Percentiles rank a stretch among this genome's conserved stretches.
These are phyloP conservation scores for Corythornis leucogaster DNA, from an alignment of 2,797 vertebrate species.

Conservation along the genomic window DNA sequence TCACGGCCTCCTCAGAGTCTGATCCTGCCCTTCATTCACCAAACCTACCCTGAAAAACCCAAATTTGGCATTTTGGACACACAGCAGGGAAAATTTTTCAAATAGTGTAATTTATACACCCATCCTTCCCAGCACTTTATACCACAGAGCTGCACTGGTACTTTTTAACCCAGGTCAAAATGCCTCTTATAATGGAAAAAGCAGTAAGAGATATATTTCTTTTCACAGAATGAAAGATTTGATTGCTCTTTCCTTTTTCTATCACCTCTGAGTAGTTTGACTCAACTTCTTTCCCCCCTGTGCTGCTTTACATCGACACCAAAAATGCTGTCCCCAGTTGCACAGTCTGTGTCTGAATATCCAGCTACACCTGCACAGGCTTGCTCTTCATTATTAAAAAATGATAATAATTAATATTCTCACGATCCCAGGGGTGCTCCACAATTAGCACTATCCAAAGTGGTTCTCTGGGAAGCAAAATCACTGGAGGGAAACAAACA, in stretches of 20 bases:
- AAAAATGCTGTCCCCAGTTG: accelerated
- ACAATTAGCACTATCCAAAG: background rate
- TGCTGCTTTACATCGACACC: background rate
- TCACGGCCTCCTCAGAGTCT: constrained; percentile 6
- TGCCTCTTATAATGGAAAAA: background rate
- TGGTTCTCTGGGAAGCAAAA: background rate
- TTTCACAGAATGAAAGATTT: background rate
- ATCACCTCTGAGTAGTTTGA: background rate
- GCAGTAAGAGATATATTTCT: background rate
- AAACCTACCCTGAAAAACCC: background rate
- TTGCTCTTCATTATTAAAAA: background rate
- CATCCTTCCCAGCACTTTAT: background rate
- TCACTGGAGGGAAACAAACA: background rate
- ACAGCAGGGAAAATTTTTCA: background rate
- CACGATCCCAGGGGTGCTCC: background rate
- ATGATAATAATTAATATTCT: background rate
- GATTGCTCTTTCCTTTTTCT: background rate
- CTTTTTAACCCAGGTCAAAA: background rate
- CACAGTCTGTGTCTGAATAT: background rate
- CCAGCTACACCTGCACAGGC: background rate
- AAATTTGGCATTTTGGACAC: background rate
- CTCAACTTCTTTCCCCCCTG: background rate
- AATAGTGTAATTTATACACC: background rate
- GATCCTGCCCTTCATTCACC: background rate
- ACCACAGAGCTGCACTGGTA: background rate